phyloP scores from a whole-genome alignment of 2,888 invertebrate genomes.

The Drosophila kanekoi region DNA sequence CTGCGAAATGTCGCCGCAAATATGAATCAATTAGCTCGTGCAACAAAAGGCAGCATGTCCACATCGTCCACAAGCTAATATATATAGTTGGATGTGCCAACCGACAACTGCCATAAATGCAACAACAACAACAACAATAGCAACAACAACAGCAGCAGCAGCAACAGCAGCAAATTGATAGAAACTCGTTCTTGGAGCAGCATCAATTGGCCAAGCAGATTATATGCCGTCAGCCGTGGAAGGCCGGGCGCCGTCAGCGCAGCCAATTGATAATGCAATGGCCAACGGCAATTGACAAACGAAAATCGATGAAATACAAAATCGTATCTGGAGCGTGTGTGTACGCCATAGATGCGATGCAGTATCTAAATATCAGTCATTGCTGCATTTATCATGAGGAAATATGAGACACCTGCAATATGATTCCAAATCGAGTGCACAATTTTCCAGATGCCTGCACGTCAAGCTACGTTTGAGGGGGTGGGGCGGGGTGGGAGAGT shows the following conservation, averaged over 20 bases:
- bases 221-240: conserved; percentile 34
- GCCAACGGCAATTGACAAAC: conserved; percentile 72
- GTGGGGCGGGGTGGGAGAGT: too few species aligned
- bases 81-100: conserved; percentile 39
- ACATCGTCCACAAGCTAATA: conserved; percentile 20
- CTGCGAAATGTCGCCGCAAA: conserved; percentile 61
- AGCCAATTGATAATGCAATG: conserved; percentile 65
- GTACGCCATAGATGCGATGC: conserved; percentile 4
- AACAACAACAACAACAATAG: conserved; percentile 5
- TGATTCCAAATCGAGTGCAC: conserved; percentile 58
- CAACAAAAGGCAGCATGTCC: conserved; percentile 68
- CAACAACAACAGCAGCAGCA: conserved; percentile 2
- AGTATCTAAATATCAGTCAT: conserved; percentile 45
- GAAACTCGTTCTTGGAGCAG: conserved; percentile 70
- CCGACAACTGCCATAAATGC: conserved; percentile 38
- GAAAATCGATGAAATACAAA: conserved; percentile 69
- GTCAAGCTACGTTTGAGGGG: conserved; percentile 3
- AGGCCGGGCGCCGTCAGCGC: conserved; percentile 31
- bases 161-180: conserved; percentile 51
- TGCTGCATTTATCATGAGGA: conserved; percentile 45
- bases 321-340: conserved; percentile 52
- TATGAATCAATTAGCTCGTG: conserved; percentile 74
- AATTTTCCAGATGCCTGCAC: conserved; percentile 76
- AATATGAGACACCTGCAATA: conserved; percentile 72
- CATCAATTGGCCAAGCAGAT: conserved; percentile 70